Evolutionary conservation across 2,888 invertebrate genomes (phyloP).

Genomic region (Cheilosia grossa): DNA sequence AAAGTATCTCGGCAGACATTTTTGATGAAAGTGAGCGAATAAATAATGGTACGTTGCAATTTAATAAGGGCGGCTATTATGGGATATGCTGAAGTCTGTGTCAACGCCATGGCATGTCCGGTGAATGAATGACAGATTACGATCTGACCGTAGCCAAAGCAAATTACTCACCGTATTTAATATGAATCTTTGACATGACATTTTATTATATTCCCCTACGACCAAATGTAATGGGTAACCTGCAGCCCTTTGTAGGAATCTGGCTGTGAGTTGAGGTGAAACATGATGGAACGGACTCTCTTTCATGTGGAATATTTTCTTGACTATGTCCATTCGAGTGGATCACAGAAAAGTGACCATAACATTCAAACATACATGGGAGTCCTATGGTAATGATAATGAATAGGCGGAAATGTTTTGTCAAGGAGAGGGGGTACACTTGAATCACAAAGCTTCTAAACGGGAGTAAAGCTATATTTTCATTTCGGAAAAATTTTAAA

Average conservation of each 20-base stretch:
- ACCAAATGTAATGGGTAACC: slow-evolving; percentile 14
- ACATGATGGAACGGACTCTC: not conserved
- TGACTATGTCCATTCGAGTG: not conserved
- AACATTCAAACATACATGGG: not conserved
- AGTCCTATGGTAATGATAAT: no score
- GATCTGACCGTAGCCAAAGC: slow-evolving; percentile 65
- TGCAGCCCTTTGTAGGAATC: slow-evolving; percentile 32
- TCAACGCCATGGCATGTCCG: slow-evolving; percentile 60
- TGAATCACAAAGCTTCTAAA: no score
- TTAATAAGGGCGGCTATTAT: slow-evolving; percentile 56
- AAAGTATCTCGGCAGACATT: slow-evolving; percentile 50
- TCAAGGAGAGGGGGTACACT: no score
- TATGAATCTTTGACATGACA: slow-evolving; percentile 70
- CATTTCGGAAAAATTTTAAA: no score
- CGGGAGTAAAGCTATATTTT: no score
- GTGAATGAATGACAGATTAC: slow-evolving; percentile 69
- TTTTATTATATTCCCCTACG: slow-evolving; percentile 64
- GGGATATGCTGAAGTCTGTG: slow-evolving; percentile 28
- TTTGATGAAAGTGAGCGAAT: slow-evolving; percentile 42
- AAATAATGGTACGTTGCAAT: slow-evolving; percentile 63
- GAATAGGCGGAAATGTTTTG: no score
- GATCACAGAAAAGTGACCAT: not conserved
- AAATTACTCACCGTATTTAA: slow-evolving; percentile 73
- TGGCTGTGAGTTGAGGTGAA: slow-evolving; percentile 30
- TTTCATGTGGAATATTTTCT: not conserved